Base-by-base conservation (phyloP, 2,113 vertebrate genomes). In the Hippopotamus amphibius region DNA sequence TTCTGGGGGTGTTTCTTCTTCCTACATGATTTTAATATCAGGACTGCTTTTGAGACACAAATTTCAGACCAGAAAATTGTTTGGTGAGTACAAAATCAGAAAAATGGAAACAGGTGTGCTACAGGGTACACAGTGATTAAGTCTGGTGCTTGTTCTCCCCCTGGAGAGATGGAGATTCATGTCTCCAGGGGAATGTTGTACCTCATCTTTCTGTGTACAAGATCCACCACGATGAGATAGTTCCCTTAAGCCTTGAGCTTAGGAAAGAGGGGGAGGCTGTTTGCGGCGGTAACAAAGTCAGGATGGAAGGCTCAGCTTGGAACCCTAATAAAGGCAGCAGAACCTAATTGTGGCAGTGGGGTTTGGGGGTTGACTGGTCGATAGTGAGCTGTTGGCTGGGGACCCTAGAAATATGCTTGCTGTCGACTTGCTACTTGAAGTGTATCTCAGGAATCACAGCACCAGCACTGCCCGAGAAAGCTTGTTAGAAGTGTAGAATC, bases 161-260 rank as follows among this genome's bases (percentile, higher is more conserved):
- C 85, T 50, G 69, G 77, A 26, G 57, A 96, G 77, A 88, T 8
- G 41, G 84, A 65, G 37, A 61, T 50, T 65, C 77, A 22, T 82
- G 24, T 79, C 72, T 90, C 74, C 37, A 82, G 43, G 66, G 77
- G 10, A 55, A 81, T 76, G 55, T 46, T 21, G 37, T 33, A 63
- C 68, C 30, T 95, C 55, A 28, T 81, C 41, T 77, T 72, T 66
- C 68, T 90, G 71, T 59, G 77, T 90, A 37, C 16, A 63, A 76
- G 71, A 83, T 33, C 33, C 14, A 66, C 6, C 8, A 7, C 0
- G 1, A 79, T 12, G 30, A 92, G 50, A 48, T 79, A 33, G 41
- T 96, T 89, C 48, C 63, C 21, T 53, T 65, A 69, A 87, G 68
- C 19, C 30, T 90, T 88, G 82, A 94, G 72, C 65, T 90, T 33